Percentiles rank a stretch among this genome's conserved stretches.
Conservation (phyloP, 2,888 invertebrate species). For the Hydroisotoma schaefferi region DNA sequence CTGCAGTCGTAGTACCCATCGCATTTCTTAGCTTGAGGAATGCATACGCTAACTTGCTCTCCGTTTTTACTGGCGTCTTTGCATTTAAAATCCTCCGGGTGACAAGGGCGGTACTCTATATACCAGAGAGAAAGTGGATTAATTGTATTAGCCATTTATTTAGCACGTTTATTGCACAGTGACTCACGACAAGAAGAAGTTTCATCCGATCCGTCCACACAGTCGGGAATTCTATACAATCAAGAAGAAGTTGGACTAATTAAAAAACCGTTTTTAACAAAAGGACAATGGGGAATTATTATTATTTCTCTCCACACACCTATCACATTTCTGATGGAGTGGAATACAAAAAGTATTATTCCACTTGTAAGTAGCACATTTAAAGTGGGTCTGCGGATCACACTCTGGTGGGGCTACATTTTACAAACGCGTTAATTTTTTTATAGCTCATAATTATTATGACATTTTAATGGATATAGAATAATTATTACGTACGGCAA, state of each 20-base stretch:
- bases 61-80: slow-evolving; percentile 11
- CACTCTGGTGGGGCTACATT: slow-evolving; percentile 88
- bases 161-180: not conserved
- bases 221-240: slow-evolving; percentile 73
- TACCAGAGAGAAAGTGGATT: slow-evolving; percentile 38
- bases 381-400: slow-evolving; percentile 76
- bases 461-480: no score
- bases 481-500: slow-evolving; percentile 74
- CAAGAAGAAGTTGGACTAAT: slow-evolving; percentile 55
- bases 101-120: slow-evolving; percentile 83
- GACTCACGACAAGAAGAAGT: slow-evolving; percentile 85
- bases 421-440: slow-evolving; percentile 40
- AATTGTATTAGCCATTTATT: not conserved
- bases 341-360: slow-evolving; percentile 95
- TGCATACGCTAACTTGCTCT: slow-evolving; percentile 61
- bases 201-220: slow-evolving; percentile 92
- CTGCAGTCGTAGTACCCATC: slow-evolving; percentile 89
- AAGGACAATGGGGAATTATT: not conserved
- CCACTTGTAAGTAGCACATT: slow-evolving; percentile 89
- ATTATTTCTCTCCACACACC: slow-evolving; percentile 46
- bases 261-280: not conserved
- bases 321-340: slow-evolving; percentile 89
- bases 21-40: slow-evolving; percentile 83
- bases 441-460: no score
- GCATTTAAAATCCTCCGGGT: slow-evolving; percentile 82